Evolutionary conservation across 2,797 vertebrate genomes (phyloP).

Genomic region (Mallotus villosus): DNA sequence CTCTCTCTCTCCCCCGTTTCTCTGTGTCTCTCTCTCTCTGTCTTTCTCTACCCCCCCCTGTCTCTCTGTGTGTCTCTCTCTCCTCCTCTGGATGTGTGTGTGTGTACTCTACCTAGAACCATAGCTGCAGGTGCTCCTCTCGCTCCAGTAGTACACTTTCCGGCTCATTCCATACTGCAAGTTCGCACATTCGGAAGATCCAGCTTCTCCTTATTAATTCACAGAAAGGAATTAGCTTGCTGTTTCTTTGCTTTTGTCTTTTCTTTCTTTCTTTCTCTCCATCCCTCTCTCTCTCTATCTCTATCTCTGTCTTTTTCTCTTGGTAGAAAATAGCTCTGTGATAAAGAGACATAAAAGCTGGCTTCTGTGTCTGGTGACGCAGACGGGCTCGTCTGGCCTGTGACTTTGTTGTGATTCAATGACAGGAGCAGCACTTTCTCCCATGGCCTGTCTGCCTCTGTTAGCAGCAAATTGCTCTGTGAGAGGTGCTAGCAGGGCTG

Average conservation of each 20-base stretch:
- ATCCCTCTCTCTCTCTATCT: slow-evolving; percentile 9
- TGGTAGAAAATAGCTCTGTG: slow-evolving; percentile 38
- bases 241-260: slow-evolving; percentile 28
- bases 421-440: slow-evolving; percentile 46
- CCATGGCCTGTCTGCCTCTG: slow-evolving; percentile 31
- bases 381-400: slow-evolving; percentile 36
- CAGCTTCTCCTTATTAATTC: slow-evolving; percentile 8
- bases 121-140: slow-evolving; percentile 41
- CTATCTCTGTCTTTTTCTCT: slow-evolving; percentile 15
- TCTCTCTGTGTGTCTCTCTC: neutral
- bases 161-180: slow-evolving; percentile 40
- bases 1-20: slow-evolving; percentile 77
- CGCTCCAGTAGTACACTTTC: slow-evolving; percentile 44
- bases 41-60: slow-evolving; percentile 52
- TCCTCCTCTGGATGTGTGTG: neutral
- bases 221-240: slow-evolving; percentile 19
- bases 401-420: slow-evolving; percentile 47
- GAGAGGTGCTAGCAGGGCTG: slow-evolving; percentile 11
- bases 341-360: slow-evolving; percentile 40
- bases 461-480: slow-evolving; percentile 47
- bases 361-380: slow-evolving; percentile 38
- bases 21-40: neutral
- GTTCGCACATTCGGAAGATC: slow-evolving; percentile 39
- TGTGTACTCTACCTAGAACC: slow-evolving; percentile 28
- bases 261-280: slow-evolving; percentile 13